Percentiles rank a stretch among this genome's conserved stretches.
Evolutionary conservation across 2,113 vertebrate species (phyloP).

Genomic region (Psettodes erumei): DNA sequence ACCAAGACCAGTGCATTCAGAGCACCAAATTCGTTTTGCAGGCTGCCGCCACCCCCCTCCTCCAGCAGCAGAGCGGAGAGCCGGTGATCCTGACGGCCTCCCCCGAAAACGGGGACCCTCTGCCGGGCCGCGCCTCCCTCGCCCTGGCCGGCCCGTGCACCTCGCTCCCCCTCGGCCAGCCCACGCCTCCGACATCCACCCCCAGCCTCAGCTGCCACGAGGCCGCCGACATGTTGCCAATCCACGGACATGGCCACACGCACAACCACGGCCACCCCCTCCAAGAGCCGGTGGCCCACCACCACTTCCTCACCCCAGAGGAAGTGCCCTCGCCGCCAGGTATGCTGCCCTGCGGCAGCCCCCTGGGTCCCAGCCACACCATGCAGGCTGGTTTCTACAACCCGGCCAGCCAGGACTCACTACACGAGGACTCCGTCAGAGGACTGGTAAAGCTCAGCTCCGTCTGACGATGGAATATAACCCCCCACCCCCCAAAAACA

Average conservation of each 20-base stretch:
- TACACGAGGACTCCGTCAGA: conserved; percentile 96
- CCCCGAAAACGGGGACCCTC: conserved; percentile 83
- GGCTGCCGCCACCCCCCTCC: conserved; percentile 93
- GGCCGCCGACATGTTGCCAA: conserved; percentile 85
- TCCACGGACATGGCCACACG: conserved; percentile 66
- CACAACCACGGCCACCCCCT: conserved; percentile 83
- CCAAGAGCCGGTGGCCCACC: conserved; percentile 78
- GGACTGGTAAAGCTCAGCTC: conserved; percentile 98
- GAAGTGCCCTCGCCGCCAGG: conserved; percentile 91
- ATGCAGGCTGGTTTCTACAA: conserved; percentile 87
- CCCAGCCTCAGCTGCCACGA: conserved; percentile 90
- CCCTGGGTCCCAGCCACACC: conserved; percentile 89
- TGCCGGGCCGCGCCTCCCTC: conserved; percentile 86
- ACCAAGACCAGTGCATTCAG: conserved; percentile 99
- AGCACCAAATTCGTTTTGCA: conserved; percentile 99
- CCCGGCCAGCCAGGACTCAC: conserved; percentile 94
- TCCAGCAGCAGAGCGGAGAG: conserved; percentile 94
- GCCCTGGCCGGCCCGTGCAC: conserved; percentile 87
- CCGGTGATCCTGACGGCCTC: conserved; percentile 86
- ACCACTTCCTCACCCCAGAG: conserved; percentile 95
- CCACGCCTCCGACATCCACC: conserved; percentile 94
- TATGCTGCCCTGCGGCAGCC: conserved; percentile 89
- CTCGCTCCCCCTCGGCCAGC: conserved; percentile 90
- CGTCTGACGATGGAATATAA: conserved; percentile 83
- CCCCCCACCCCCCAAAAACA: conserved; percentile 8